Evolutionary conservation across 2,113 vertebrate species (phyloP).

Genomic region (Monopterus albus): DNA sequence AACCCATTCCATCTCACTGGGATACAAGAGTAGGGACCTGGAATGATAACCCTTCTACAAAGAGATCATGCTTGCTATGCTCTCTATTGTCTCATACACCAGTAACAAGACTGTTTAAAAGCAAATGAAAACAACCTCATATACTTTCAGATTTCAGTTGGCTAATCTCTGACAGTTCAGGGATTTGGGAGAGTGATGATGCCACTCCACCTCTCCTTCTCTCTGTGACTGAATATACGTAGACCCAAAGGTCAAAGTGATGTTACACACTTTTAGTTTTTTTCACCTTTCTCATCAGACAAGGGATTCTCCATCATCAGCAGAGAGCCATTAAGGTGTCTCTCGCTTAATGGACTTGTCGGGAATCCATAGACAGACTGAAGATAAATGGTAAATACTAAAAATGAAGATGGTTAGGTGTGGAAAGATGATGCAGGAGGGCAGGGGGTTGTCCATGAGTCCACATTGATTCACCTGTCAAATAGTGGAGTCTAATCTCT

Average conservation of each 20-base stretch:
- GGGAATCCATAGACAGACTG: constrained; percentile 76
- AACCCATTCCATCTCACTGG: constrained; percentile 1
- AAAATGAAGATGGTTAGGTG: constrained; percentile 77
- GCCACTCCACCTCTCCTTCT: constrained; percentile 42
- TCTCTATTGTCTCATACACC: not conserved
- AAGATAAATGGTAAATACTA: constrained; percentile 83
- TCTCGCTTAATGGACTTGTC: constrained; percentile 84
- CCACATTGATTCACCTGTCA: constrained; percentile 80
- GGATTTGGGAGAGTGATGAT: constrained; percentile 43
- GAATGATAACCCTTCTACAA: not conserved
- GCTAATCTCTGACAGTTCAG: constrained; percentile 26
- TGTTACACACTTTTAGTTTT: constrained; percentile 68
- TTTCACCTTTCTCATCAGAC: constrained; percentile 75
- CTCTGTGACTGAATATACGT: constrained; percentile 62
- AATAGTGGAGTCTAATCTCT: constrained; percentile 68
- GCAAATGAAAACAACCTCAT: constrained; percentile 17
- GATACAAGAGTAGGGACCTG: not conserved
- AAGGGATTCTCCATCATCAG: constrained; percentile 81
- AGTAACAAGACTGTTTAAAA: constrained; percentile 15
- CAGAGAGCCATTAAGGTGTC: constrained; percentile 77
- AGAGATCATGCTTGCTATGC: not conserved
- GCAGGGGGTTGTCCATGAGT: constrained; percentile 62
- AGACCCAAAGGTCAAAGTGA: constrained; percentile 68
- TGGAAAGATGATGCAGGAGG: constrained; percentile 62
- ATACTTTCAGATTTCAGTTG: constrained; percentile 33